These are phyloP conservation scores for Tetrapedia diversipes DNA, from an alignment of 2,888 invertebrate species.

Conservation along the genomic window DNA sequence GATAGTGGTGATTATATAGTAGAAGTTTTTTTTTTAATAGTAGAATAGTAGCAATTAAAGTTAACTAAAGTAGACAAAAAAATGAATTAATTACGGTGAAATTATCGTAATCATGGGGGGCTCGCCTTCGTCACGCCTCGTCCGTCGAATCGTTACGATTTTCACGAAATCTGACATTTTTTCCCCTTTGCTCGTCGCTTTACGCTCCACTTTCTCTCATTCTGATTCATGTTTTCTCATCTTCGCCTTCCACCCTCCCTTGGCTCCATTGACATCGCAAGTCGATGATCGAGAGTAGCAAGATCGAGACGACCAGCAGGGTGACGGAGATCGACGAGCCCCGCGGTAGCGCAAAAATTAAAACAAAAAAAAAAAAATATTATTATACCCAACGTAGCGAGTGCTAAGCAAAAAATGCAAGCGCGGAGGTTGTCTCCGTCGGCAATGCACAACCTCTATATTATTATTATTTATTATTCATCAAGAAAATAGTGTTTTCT, in stretches of 20 bases:
- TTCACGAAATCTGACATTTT: neutral
- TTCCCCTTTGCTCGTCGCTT: neutral
- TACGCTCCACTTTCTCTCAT: neutral
- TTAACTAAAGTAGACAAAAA: conserved; percentile 79
- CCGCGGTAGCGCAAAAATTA: conserved; percentile 64
- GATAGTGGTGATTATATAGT: conserved; percentile 71
- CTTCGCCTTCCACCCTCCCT: neutral
- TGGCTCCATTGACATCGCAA: neutral
- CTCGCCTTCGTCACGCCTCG: conserved; percentile 53
- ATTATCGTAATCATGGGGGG: conserved; percentile 75
- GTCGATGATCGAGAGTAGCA: conserved; percentile 12
- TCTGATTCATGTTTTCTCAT: neutral
- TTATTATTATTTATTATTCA: conserved; percentile 53
- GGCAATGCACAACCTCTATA: conserved; percentile 76
- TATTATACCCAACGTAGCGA: conserved; percentile 71
- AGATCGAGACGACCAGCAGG: conserved; percentile 8
- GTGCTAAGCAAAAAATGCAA: conserved; percentile 77
- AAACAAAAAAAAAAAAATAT: conserved; percentile 66
- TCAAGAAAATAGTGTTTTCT: conserved; percentile 68
- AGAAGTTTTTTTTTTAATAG: conserved; percentile 68
- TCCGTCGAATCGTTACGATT: conserved; percentile 20
- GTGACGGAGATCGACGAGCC: conserved; percentile 42
- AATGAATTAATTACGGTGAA: conserved; percentile 77
- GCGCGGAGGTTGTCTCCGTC: conserved; percentile 77
- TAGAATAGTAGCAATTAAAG: conserved; percentile 78